These are phyloP conservation scores for Anthoscopus minutus DNA, from an alignment of 2,113 vertebrate genomes.

Conservation along the genomic window DNA sequence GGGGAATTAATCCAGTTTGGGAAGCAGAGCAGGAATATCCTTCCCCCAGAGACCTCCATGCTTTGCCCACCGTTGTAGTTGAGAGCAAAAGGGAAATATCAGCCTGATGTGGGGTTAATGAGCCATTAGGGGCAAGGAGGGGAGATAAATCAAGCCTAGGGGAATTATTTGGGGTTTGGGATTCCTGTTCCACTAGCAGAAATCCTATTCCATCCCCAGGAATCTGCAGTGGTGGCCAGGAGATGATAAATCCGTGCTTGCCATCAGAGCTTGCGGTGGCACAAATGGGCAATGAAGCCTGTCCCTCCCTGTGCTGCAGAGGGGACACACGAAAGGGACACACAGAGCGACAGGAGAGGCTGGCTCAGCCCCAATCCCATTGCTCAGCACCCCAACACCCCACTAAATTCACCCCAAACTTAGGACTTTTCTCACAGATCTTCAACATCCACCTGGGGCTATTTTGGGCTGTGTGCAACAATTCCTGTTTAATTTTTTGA, in stretches of 20 bases:
- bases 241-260: background rate
- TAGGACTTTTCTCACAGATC: background rate
- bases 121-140: background rate
- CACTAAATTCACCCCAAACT: background rate
- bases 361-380: background rate
- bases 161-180: background rate
- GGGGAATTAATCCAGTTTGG: background rate
- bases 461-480: background rate
- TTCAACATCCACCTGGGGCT: background rate
- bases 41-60: background rate
- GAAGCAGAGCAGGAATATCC: background rate
- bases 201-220: too few species aligned
- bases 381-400: background rate
- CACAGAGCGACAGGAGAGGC: background rate
- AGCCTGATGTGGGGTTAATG: background rate
- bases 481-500: background rate
- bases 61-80: rapidly evolving
- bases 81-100: background rate
- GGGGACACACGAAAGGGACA: background rate
- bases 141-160: background rate
- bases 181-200: too few species aligned
- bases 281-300: rapidly evolving
- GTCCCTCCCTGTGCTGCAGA: background rate
- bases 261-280: rapidly evolving
- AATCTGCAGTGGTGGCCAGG: background rate